Evolutionary conservation across 2,113 vertebrate species (phyloP), one percentile per base, ranked within the genome.

Genomic region (Apodemus speciosus): DNA sequence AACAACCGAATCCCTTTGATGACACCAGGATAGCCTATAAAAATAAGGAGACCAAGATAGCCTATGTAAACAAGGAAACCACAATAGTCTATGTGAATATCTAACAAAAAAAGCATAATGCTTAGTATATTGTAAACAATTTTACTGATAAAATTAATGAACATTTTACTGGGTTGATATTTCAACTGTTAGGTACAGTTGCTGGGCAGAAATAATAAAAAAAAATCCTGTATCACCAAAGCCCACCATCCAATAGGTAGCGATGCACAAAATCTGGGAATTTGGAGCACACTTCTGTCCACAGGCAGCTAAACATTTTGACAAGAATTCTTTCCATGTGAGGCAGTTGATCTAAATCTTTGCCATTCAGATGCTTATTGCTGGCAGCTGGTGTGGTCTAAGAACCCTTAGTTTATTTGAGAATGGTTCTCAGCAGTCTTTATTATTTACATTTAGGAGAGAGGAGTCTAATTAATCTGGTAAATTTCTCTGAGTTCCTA

Each of bases 161-260:
- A 6, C 4, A 58, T 30, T 46, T 46, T 75, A 14, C 23, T 46
- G 14, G 23, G 10, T 75, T 72, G 18, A 72, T 21, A n/a, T 0
- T n/a, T 40, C 3, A 71, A 18, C 6, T 71, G 69, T 20, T 40
- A 9, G n/a, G n/a, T 38, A 8, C 1, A 38, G n/a, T 69, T 7
- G 38, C 71, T 72, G 71, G 72, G 25, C 23, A 6, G 30, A 68
- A 68, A 64, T 76, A 76, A 30, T 51, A 16, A 77, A 77, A 76
- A 73, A 76, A 32, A 53, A 20, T 21, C 0, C 49, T 21, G 16
- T 9, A 13, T 51, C 75, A n/a, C 14, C 73, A 32, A 76, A 32
- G 27, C 14, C 73, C 6, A 76, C 16, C 9, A 1, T n/a, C 10
- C 2, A 32, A 3, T 21, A 49, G 9, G 18, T 21, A 6, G 2